Evolutionary conservation across 2,797 vertebrate species (phyloP), one percentile per base, ranked within the genome.

Genomic region (Lacerta agilis): DNA sequence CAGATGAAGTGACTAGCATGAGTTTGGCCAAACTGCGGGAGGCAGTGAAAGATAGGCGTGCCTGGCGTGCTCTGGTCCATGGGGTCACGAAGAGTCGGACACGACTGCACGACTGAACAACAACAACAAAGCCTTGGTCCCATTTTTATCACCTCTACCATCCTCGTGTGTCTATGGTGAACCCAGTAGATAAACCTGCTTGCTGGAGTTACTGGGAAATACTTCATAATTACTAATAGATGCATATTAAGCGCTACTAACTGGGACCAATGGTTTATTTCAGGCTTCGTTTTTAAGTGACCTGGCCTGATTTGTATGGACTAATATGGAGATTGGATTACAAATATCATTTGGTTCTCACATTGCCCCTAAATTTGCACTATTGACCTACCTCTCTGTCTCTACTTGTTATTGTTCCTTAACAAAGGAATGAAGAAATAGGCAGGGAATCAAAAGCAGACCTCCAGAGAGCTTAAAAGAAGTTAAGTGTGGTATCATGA

Each of bases 351-450:
- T 18, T 49, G 79, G 1, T 29, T 66, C 38, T 81, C 61, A 81
- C 25, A 11, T 3, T 41, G 23, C 11, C 10, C 38, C 5, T 0
- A 36, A 4, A 8, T 20, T 33, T 49, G 15, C 43, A 69, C 41
- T 23, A n/a, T 11, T 80, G 71, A 85, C 69, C 1, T 33, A 49
- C 55, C 18, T 73, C 5, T 43, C 17, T 33, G 3, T 86, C 11
- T 64, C 2, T 0, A 64, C 15, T 69, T 69, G 17, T 11, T 10
- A 27, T 78, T 82, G 23, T 49, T 77, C 64, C 7, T 77, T 64
- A 43, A 41, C 64, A 66, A 82, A 87, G 78, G 69, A 43, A 79
- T 71, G 25, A 72, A 79, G 33, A 8, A 25, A 85, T 86, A 72
- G 9, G 69, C 69, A 0, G 13, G 67, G 27, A 67, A 66, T 3